Conservation (phyloP, 2,113 vertebrate species). For the Calypte anna region DNA sequence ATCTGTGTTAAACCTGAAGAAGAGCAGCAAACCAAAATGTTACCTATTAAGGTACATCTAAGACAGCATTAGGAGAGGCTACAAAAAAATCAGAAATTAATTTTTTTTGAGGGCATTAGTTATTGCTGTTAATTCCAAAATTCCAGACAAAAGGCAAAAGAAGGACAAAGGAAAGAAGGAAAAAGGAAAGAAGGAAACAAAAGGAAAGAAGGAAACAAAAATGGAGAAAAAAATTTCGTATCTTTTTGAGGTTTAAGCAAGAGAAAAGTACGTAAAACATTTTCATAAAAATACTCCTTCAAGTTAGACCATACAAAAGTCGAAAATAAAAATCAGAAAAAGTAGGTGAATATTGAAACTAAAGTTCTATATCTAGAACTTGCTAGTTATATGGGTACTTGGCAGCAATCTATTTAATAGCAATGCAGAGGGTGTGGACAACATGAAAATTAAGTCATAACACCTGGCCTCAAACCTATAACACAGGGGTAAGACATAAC, state of each 20-base stretch:
- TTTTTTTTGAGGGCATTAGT: not conserved
- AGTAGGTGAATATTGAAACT: not conserved
- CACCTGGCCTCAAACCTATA: slow-evolving; percentile 31
- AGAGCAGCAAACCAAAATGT: not conserved
- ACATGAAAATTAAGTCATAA: slow-evolving; percentile 27
- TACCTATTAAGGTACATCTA: not conserved
- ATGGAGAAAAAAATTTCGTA: no score
- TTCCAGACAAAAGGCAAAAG: not conserved
- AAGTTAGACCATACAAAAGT: not conserved
- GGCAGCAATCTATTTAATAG: not conserved
- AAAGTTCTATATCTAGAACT: not conserved
- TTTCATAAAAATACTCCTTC: not conserved
- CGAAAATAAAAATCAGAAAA: not conserved
- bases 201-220: not conserved
- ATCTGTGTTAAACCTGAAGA: not conserved
- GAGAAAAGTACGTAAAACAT: not conserved
- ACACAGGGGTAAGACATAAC: not conserved
- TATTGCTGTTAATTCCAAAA: not conserved
- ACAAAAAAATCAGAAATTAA: not conserved
- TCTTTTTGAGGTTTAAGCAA: not conserved
- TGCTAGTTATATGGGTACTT: not conserved
- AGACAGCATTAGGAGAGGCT: not conserved
- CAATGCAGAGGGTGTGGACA: not conserved
- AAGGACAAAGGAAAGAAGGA: no score
- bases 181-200: not conserved